Percentiles rank a stretch among this genome's conserved stretches.
phyloP scores from a whole-genome alignment of 2,888 invertebrate species.

The Omphaloscelis lunosa region DNA sequence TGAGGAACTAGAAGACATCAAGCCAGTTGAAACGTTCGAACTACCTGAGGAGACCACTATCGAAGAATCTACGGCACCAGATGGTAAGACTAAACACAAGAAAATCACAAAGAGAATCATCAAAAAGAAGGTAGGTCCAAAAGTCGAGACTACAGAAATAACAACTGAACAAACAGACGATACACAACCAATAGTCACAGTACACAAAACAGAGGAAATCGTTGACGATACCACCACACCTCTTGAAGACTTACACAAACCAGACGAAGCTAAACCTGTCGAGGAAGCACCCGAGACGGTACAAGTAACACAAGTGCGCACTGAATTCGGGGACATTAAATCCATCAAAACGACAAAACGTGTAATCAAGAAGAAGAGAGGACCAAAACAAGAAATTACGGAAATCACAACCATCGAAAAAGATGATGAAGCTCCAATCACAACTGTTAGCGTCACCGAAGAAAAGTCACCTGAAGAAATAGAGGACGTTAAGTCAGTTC shows the following conservation, averaged over 20 bases:
- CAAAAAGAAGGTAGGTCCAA: conserved; percentile 5
- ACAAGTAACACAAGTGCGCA: background rate
- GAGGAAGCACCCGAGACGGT: background rate
- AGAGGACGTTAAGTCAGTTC: background rate
- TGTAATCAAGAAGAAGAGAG: background rate
- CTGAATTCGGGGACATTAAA: fast-evolving
- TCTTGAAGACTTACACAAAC: background rate
- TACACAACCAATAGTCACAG: background rate
- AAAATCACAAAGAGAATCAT: background rate
- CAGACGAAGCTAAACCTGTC: background rate
- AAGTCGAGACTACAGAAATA: background rate
- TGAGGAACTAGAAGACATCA: background rate
- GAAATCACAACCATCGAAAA: background rate
- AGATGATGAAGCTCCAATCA: background rate
- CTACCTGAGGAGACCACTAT: background rate
- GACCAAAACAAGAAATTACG: background rate
- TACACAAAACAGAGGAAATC: background rate
- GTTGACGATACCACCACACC: background rate
- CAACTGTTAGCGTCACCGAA: conserved; percentile 1
- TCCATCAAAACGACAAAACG: background rate
- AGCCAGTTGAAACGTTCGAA: background rate
- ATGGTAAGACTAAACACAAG: background rate
- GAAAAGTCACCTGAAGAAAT: background rate
- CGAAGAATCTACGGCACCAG: background rate
- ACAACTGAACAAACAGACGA: background rate